These are phyloP conservation scores for Podiceps cristatus DNA, from an alignment of 2,113 vertebrate genomes.

Conservation along the genomic window DNA sequence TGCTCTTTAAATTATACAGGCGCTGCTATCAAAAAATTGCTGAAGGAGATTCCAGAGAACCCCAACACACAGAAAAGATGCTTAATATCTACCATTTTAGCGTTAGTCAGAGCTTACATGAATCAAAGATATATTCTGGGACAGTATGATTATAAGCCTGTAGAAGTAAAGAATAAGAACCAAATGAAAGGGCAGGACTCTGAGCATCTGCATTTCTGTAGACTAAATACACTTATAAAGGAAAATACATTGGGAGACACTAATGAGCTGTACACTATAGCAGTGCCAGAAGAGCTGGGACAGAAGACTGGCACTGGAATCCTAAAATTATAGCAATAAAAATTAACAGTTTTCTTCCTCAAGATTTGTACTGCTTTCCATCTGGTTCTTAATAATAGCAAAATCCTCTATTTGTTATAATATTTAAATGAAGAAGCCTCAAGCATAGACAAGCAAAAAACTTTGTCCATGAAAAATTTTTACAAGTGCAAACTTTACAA, in stretches of 20 bases:
- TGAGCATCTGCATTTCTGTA: constrained; percentile 56
- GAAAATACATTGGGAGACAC: constrained; percentile 13
- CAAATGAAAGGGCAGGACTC: neutral
- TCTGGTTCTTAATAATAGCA: neutral
- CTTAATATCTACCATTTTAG: constrained; percentile 37
- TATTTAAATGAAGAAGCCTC: neutral
- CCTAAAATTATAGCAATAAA: constrained; percentile 22
- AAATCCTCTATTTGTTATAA: neutral
- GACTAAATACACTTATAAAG: constrained; percentile 32
- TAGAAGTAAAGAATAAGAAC: constrained; percentile 23
- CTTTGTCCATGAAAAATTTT: neutral
- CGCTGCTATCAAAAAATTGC: neutral
- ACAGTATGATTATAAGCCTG: constrained; percentile 6
- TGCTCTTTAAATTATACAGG: constrained; percentile 46
- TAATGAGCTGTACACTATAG: constrained; percentile 19
- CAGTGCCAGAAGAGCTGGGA: neutral
- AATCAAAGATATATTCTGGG: constrained; percentile 22
- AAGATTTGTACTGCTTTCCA: constrained; percentile 5
- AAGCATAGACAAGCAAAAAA: neutral
- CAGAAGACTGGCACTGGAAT: constrained; percentile 5
- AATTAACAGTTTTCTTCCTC: constrained; percentile 9
- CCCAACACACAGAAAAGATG: neutral
- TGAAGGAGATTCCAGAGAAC: constrained; percentile 57
- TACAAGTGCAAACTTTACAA: neutral
- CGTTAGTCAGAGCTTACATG: neutral